These are phyloP conservation scores for Phrynosoma blainvillii DNA, from an alignment of 2,113 vertebrate genomes.

Conservation along the genomic window DNA sequence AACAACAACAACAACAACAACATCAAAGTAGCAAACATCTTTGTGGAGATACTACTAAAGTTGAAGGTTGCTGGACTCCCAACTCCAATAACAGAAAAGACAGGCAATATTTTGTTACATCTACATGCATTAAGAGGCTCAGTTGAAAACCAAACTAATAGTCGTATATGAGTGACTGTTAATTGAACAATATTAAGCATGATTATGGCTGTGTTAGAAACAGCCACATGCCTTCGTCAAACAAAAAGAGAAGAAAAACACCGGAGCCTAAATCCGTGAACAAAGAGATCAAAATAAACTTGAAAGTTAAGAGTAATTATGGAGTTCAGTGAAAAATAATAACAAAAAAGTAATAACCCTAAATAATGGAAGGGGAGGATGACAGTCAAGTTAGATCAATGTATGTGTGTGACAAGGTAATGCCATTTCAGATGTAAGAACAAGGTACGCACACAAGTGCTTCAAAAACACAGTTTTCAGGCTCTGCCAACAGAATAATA, in stretches of 20 bases:
- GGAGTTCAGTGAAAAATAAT: conserved; percentile 44
- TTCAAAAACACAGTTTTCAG: conserved; percentile 38
- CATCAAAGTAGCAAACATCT: not conserved
- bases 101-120: conserved; percentile 42
- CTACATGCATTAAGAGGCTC: conserved; percentile 44
- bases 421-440: conserved; percentile 40
- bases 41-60: conserved; percentile 31
- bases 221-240: conserved; percentile 20
- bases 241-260: not conserved
- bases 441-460: conserved; percentile 26
- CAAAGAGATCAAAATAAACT: conserved; percentile 38
- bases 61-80: conserved; percentile 21
- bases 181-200: conserved; percentile 51
- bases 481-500: conserved; percentile 40
- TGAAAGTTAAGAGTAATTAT: conserved; percentile 44
- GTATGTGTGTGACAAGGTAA: conserved; percentile 38
- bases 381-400: conserved; percentile 35
- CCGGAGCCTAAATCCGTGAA: conserved; percentile 38
- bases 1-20: too few relatives aligned
- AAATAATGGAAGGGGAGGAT: conserved; percentile 46
- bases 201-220: conserved; percentile 42
- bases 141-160: conserved; percentile 23
- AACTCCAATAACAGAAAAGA: not conserved
- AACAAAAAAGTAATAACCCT: conserved; percentile 34
- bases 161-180: conserved; percentile 51